Percentiles rank a stretch among this genome's conserved stretches.
Evolutionary conservation across 2,888 invertebrate genomes (phyloP).

Genomic region (Eutolmus rufibarbis): DNA sequence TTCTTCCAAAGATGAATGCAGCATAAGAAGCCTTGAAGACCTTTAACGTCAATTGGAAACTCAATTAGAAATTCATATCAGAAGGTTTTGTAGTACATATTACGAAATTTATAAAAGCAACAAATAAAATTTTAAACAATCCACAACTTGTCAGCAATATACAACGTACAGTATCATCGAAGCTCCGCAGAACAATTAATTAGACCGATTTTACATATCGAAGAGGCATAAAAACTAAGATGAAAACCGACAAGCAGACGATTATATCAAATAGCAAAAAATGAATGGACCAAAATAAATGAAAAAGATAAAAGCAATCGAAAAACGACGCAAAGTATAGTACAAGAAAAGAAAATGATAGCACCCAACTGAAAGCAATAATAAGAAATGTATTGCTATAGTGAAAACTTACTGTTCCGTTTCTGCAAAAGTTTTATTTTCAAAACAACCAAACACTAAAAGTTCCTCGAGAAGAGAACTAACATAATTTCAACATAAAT

Average conservation of each 20-base stretch:
- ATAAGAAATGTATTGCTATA: background rate
- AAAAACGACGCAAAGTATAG: background rate
- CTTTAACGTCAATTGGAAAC: background rate
- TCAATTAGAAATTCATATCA: background rate
- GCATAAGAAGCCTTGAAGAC: background rate
- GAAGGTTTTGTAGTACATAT: background rate
- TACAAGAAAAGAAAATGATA: background rate
- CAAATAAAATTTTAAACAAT: background rate
- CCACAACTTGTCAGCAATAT: background rate
- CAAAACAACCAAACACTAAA: background rate
- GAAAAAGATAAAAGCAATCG: background rate
- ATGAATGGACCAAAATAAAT: background rate
- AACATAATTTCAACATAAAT: background rate
- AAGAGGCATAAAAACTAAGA: background rate
- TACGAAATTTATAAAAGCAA: background rate
- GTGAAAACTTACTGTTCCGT: background rate
- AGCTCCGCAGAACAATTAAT: background rate
- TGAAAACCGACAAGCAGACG: background rate
- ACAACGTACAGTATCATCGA: background rate
- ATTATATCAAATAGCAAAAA: background rate
- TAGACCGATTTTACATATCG: background rate
- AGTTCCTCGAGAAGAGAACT: background rate
- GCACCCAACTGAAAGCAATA: background rate
- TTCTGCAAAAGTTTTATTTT: background rate
- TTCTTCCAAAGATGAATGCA: no score